Evolutionary conservation across 2,888 invertebrate genomes (phyloP), one percentile per base, ranked within the genome.

Genomic region (Scotopteryx bipunctaria): DNA sequence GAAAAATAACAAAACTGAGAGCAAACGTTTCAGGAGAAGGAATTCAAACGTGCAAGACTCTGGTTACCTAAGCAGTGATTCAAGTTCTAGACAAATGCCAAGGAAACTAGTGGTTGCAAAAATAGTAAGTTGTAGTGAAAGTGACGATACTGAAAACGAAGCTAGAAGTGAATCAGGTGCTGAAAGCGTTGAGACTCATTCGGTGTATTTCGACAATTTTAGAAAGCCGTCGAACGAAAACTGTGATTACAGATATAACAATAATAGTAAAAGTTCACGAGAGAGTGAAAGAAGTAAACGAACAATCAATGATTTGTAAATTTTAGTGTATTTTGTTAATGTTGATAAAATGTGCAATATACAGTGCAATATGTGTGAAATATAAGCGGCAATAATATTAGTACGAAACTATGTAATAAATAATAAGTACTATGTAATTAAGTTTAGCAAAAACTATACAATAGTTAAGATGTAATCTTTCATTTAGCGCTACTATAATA

Each of bases 151-250:
- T n/a, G 92, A 94, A 56, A 94, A 94, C 25, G 96, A 96, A 72
- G 96, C 94, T 5, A 93, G 95, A 57, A 96, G 96, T 84, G 96
- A 96, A 84, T 96, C 96, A 15, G 96, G 96, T 0, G 96, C 95
- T 2, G 96, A 96, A 76, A 96, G 96, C 84, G 91, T 96, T 17
- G 96, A 96, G 71, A 96, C 96, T 0, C 96, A 96, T 83, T 96
- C 96, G 2, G 96, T 96, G 29, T 95, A 96, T 74, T 96, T 96
- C 68, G 95, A 95, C 37, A 94, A 93, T 76, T 94, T 94, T 69
- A 86, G 93, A 54, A 93, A 93, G 52, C 64, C 73, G 58, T 64
- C 69, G 13, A 76, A 69, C 58, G 82, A 82, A 37, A 76, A 70
- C 51, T 27, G 44, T 58, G 54, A 60, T 53, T 63, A 56, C 44